phyloP scores from a whole-genome alignment of 2,888 invertebrate species.

The Diarsia mendica region DNA sequence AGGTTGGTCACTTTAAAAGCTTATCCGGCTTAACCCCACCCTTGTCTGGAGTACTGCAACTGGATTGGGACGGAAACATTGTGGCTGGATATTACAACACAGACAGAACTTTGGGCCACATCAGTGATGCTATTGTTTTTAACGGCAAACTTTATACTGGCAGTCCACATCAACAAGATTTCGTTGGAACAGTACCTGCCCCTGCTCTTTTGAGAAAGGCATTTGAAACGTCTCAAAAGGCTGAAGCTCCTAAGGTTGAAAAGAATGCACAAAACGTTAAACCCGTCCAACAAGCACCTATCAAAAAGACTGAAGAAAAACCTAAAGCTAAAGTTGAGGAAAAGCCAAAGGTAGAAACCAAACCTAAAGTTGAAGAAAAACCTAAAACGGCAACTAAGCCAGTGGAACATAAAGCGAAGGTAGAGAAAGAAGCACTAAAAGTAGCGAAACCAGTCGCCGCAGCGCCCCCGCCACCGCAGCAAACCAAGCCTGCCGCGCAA shows the following conservation, averaged over 20 bases:
- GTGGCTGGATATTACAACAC: constrained; percentile 92
- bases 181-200: constrained; percentile 91
- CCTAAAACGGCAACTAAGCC: constrained; percentile 50
- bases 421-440: constrained; percentile 63
- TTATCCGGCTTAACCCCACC: constrained; percentile 79
- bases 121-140: constrained; percentile 93
- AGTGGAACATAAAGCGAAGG: constrained; percentile 30
- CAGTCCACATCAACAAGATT: constrained; percentile 91
- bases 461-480: constrained; percentile 56
- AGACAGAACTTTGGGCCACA: constrained; percentile 87
- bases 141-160: constrained; percentile 92
- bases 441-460: constrained; percentile 49
- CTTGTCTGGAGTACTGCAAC: constrained; percentile 91
- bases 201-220: constrained; percentile 87
- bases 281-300: constrained; percentile 63
- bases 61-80: constrained; percentile 93
- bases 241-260: constrained; percentile 68
- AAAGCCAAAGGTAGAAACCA: constrained; percentile 55
- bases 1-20: constrained; percentile 92
- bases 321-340: constrained; percentile 51
- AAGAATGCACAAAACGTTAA: constrained; percentile 55
- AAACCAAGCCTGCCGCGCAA: constrained; percentile 39
- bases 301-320: constrained; percentile 54
- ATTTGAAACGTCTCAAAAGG: constrained; percentile 64
- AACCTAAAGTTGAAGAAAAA: constrained; percentile 59